Base-by-base conservation (phyloP, 2,888 invertebrate genomes). In the Watsonalla cultraria region DNA sequence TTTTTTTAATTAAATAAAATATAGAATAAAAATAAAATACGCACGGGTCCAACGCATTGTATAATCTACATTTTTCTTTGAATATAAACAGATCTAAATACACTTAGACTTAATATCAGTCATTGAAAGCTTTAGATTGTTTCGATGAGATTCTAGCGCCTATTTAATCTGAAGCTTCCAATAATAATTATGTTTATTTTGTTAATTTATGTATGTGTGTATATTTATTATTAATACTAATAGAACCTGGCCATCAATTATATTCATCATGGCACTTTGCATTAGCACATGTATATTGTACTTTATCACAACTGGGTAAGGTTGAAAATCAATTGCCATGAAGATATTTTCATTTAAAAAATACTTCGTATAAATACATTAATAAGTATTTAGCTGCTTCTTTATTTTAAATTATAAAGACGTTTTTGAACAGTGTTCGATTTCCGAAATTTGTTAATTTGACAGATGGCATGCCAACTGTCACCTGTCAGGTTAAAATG, bases 81-180 rank as follows among this genome's bases (percentile, higher is more conserved):
- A 47, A 67, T 72, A 68, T 74, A 69, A 72, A 78, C 88, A 88
- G 87, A 88, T 86, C 86, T 83, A 72, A 62, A 63, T 54, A 63
- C 58, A 65, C 60, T 68, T 67, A 65, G 77, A 70, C 66, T 62
- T 72, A 76, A 70, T 24, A 72, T 87, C 87, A 87, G 87, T 90
- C 89, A 90, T 90, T 89, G 90, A 84, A 86, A 84, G 68, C 86
- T 90, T 90, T 86, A 88, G 88, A 89, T 82, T 73, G 56, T 48
- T 58, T 58, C 52, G 73, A 70, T 86, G 89, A 88, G 89, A 88
- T 90, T 88, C 89, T 77, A 80, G 76, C 88, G 77, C 81, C 82
- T 78, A 74, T 54, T 51, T 55, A 60, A 86, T 88, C 89, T 89
- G 86, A 90, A 90, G 82, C 74, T 83, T 84, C 79, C 90, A 90